These are phyloP conservation scores for Drosophila cyrtoloma DNA, from an alignment of 2,888 invertebrate species.

Conservation along the genomic window DNA sequence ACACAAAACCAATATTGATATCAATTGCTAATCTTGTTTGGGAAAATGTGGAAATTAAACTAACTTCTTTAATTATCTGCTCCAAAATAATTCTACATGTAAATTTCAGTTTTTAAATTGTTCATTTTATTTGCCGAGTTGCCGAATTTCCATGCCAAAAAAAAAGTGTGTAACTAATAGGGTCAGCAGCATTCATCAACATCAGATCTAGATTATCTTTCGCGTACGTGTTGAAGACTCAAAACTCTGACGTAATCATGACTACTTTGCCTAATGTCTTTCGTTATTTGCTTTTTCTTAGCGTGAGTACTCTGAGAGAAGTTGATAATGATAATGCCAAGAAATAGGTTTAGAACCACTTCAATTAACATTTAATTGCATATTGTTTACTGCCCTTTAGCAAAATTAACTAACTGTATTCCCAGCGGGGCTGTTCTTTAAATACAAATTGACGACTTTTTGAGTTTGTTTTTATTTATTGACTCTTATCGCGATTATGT, in stretches of 20 bases:
- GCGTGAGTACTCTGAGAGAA: not conserved
- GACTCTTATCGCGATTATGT: not conserved
- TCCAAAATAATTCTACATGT: not conserved
- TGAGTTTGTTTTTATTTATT: not conserved
- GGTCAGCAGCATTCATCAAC: conserved; percentile 10
- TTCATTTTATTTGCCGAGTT: not conserved
- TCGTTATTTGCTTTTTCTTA: not conserved
- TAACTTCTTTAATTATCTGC: not conserved
- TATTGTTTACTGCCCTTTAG: not conserved
- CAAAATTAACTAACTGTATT: not conserved
- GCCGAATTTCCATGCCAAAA: not conserved
- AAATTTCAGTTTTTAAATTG: not conserved
- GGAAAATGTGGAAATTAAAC: not conserved
- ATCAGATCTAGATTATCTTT: conserved; percentile 9
- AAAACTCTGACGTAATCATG: not conserved
- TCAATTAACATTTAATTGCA: not conserved
- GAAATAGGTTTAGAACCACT: not conserved
- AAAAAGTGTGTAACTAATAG: not conserved
- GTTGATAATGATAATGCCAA: not conserved
- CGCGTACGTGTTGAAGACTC: conserved; percentile 8
- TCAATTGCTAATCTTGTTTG: not conserved
- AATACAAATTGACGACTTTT: not conserved
- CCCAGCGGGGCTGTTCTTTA: not conserved
- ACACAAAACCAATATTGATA: not conserved
- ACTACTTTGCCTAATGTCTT: not conserved